Percentiles rank a stretch among this genome's conserved stretches.
Conservation (phyloP, 1,140 invertebrate genomes). For the Cryptotermes secundus region DNA sequence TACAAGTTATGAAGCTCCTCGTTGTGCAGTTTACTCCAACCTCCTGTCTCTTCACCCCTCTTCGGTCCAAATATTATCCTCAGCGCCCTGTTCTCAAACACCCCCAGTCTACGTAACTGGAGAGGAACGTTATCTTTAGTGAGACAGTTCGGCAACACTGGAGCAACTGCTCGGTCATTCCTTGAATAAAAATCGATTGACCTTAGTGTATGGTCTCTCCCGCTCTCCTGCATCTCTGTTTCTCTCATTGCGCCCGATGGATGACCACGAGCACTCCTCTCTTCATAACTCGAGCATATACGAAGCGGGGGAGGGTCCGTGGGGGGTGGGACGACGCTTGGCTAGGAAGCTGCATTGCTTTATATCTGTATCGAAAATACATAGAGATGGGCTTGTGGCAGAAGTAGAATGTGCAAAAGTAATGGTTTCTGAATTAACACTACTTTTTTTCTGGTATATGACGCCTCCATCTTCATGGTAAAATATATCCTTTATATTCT, state of each 20-base stretch:
- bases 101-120: too few relatives aligned
- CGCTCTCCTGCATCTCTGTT: not conserved
- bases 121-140: not conserved
- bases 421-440: too few relatives aligned
- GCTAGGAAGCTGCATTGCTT: not conserved
- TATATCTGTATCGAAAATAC: not conserved
- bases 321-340: not conserved
- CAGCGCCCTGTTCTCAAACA: too few relatives aligned
- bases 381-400: not conserved
- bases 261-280: not conserved
- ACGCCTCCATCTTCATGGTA: too few relatives aligned
- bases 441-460: too few relatives aligned
- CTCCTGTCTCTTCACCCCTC: too few relatives aligned
- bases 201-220: not conserved
- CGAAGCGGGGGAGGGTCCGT: not conserved
- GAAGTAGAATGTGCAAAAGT: not conserved
- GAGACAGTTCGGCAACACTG: conserved; percentile 8
- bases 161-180: not conserved
- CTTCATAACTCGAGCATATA: not conserved
- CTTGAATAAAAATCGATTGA: conserved; percentile 17
- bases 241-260: not conserved
- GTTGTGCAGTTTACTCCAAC: too few relatives aligned
- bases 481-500: too few relatives aligned
- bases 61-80: too few relatives aligned
- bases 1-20: too few relatives aligned